phyloP scores from a whole-genome alignment of 2,797 vertebrate species.

The Sciurus carolinensis region DNA sequence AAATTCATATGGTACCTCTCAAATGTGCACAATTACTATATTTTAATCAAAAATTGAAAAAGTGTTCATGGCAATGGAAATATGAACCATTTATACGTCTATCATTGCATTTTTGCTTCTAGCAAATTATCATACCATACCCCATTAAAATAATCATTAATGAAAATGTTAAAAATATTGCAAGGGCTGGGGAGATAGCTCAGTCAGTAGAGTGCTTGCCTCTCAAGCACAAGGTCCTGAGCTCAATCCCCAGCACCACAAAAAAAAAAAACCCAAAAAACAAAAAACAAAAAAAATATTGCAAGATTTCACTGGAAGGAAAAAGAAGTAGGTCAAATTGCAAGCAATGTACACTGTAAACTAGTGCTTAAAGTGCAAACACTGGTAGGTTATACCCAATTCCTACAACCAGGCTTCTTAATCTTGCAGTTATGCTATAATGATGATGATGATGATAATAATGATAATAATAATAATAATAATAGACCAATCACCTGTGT shows the following conservation, averaged over 20 bases:
- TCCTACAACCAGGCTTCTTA: constrained; percentile 45
- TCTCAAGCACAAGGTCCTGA: too few species aligned
- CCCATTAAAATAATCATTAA: neutral
- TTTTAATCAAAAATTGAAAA: too few species aligned
- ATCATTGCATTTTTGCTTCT: too few species aligned
- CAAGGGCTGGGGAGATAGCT: too few species aligned
- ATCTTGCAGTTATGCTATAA: constrained; percentile 66
- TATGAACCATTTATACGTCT: too few species aligned
- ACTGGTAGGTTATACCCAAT: neutral
- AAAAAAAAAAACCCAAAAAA: too few species aligned
- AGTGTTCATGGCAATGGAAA: too few species aligned
- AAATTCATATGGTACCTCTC: neutral
- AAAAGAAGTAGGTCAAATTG: neutral
- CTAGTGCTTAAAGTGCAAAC: too few species aligned
- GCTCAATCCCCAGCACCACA: too few species aligned
- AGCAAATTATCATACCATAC: too few species aligned
- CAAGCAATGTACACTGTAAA: constrained; percentile 34
- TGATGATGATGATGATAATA: constrained; percentile 50
- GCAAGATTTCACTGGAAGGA: neutral
- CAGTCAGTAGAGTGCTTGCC: too few species aligned
- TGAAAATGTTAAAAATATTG: neutral
- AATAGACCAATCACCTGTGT: neutral
- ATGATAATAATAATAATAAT: neutral
- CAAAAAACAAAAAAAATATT: neutral
- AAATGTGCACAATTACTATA: neutral